A percentile compares a stretch with the other conserved stretches of the same genome.
Conservation (phyloP, 37 sponge, comb jelly and placozoan species). For the Halisarca cf. caerulea region DNA sequence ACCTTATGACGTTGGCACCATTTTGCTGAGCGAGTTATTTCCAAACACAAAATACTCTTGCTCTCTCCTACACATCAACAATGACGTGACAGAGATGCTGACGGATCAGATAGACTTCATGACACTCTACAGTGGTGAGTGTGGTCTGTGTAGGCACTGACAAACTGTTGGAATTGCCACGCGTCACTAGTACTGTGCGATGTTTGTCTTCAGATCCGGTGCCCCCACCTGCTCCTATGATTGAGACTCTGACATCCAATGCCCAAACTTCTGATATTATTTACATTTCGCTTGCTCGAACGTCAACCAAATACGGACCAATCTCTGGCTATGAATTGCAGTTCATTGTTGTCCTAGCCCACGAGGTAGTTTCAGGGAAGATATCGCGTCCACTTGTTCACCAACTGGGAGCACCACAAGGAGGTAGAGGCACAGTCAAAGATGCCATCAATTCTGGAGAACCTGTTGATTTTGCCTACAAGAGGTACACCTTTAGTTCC, state of each 20-base stretch:
- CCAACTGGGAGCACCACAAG: not conserved
- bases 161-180: too few relatives aligned
- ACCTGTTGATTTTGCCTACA: slow-evolving; percentile 19
- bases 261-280: not conserved
- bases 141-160: not conserved
- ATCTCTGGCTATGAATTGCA: slow-evolving; percentile 28
- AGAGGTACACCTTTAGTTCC: not conserved
- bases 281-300: not conserved
- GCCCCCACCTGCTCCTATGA: slow-evolving; percentile 12
- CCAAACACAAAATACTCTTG: slow-evolving; percentile 20
- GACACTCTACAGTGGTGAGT: slow-evolving; percentile 6
- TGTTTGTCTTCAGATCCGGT: not conserved
- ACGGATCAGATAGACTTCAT: not conserved
- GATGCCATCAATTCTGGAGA: not conserved
- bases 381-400: not conserved
- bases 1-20: not conserved
- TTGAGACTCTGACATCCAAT: not conserved
- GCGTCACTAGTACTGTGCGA: too few relatives aligned
- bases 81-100: not conserved
- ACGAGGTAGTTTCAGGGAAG: not conserved
- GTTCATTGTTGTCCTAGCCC: slow-evolving; percentile 14
- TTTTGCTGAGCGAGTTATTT: not conserved
- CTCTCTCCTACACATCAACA: not conserved
- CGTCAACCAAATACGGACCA: not conserved
- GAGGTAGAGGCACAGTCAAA: not conserved